These are phyloP conservation scores for Sterna hirundo DNA, from an alignment of 2,113 vertebrate genomes.

Conservation along the genomic window DNA sequence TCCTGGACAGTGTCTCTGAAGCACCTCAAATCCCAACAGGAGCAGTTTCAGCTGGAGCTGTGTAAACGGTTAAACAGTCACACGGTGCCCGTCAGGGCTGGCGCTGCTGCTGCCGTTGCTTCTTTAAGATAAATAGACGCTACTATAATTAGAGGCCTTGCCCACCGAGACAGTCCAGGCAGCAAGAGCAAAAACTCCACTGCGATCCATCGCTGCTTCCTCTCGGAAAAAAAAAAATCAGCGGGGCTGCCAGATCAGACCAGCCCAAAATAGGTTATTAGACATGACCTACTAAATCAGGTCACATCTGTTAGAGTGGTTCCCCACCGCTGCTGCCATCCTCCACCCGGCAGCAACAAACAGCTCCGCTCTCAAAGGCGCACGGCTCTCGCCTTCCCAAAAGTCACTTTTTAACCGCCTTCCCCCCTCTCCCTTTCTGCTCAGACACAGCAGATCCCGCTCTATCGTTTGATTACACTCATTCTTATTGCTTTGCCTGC, in stretches of 20 bases:
- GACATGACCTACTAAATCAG: background rate
- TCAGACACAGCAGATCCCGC: background rate
- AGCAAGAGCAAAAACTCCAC: background rate
- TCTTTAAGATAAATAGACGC: background rate
- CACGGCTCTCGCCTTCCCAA: background rate
- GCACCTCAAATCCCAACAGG: background rate
- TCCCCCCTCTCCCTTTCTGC: background rate
- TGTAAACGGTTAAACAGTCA: background rate
- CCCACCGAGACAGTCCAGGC: background rate
- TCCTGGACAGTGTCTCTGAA: background rate
- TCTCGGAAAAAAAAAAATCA: background rate
- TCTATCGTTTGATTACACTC: background rate
- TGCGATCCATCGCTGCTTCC: background rate
- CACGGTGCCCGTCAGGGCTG: background rate
- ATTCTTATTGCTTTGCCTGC: background rate
- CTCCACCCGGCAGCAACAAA: background rate
- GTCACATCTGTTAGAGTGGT: background rate
- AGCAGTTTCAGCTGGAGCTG: background rate
- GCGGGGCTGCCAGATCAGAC: background rate
- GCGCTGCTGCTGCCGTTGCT: background rate
- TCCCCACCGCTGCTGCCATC: background rate
- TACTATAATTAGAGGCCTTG: constrained; percentile 39
- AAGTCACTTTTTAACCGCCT: background rate
- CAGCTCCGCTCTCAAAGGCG: background rate
- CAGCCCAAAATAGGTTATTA: constrained; percentile 27